Percentiles rank a stretch among this genome's conserved stretches.
These are phyloP conservation scores for Tromatobia lineatoria DNA, from an alignment of 2,888 invertebrate species.

Conservation along the genomic window DNA sequence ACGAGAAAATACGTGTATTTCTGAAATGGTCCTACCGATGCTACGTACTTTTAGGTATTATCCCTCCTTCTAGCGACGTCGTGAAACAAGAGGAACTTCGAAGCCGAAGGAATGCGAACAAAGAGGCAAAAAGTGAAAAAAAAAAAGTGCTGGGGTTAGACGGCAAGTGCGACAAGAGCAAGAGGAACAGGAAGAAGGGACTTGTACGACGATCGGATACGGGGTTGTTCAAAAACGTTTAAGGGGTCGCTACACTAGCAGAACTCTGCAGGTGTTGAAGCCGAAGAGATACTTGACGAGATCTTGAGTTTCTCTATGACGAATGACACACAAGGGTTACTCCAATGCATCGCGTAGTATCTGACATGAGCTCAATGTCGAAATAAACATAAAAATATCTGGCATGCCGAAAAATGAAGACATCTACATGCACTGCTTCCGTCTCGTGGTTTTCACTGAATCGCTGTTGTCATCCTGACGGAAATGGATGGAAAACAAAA, in stretches of 20 bases:
- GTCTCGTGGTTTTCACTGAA: not conserved
- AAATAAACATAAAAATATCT: constrained; percentile 11
- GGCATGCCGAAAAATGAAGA: constrained; percentile 44
- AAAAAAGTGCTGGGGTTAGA: not conserved
- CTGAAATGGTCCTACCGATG: constrained; percentile 15
- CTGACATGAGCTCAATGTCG: not conserved
- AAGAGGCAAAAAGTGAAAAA: constrained; percentile 32
- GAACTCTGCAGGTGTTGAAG: not conserved
- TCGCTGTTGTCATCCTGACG: not conserved
- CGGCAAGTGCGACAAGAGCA: constrained; percentile 13
- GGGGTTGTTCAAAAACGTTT: too few relatives aligned
- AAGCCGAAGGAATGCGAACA: constrained; percentile 3
- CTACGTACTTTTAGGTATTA: constrained; percentile 11
- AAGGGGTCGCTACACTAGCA: too few relatives aligned
- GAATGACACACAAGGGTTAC: constrained; percentile 11
- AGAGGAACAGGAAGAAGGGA: constrained; percentile 50
- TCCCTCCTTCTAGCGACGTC: not conserved
- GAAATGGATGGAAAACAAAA: constrained; percentile 45
- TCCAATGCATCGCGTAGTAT: not conserved
- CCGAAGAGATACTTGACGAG: not conserved
- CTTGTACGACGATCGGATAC: constrained; percentile 15
- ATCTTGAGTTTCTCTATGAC: constrained; percentile 14
- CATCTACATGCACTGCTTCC: not conserved
- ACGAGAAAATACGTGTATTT: constrained; percentile 34
- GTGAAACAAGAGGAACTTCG: constrained; percentile 9